Percentiles rank a stretch among this genome's conserved stretches.
Evolutionary conservation across 1,140 invertebrate genomes (phyloP).

Genomic region (Agrilus planipennis): DNA sequence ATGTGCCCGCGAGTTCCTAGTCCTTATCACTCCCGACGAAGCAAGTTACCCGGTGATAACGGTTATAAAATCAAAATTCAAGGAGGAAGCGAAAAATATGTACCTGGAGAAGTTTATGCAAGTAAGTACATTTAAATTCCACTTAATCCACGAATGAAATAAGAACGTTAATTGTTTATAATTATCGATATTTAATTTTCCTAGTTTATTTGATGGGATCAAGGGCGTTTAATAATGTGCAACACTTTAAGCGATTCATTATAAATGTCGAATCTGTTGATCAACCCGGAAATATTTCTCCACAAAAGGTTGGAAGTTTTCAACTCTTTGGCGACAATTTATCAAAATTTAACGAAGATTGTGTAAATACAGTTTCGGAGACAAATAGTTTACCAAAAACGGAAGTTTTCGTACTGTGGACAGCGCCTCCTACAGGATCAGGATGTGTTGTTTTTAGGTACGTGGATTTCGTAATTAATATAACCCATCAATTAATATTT

Average conservation of each 20-base stretch:
- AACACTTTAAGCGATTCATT: conserved; percentile 73
- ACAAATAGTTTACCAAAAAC: conserved; percentile 66
- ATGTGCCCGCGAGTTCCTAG: conserved; percentile 24
- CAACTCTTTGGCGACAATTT: conserved; percentile 71
- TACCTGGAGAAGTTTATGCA: conserved; percentile 65
- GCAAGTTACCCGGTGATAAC: conserved; percentile 60
- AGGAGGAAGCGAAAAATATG: conserved; percentile 63
- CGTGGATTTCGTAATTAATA: conserved; percentile 16
- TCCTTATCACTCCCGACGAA: conserved; percentile 26
- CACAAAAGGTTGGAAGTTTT: conserved; percentile 55
- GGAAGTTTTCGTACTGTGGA: conserved; percentile 85
- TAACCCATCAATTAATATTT: conserved; percentile 4
- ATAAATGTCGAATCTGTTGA: conserved; percentile 61
- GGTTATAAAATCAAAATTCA: conserved; percentile 65
- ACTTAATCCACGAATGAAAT: neutral
- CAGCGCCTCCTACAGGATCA: conserved; percentile 66
- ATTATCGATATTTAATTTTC: conserved; percentile 7
- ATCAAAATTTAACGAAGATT: conserved; percentile 72
- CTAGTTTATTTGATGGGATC: conserved; percentile 65
- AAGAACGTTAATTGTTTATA: neutral
- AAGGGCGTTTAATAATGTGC: conserved; percentile 55
- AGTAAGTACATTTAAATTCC: conserved; percentile 38
- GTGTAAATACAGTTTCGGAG: conserved; percentile 75
- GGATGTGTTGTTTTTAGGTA: conserved; percentile 75
- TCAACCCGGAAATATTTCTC: conserved; percentile 37